Percentiles rank a stretch among this genome's conserved stretches.
Conservation (phyloP, 2,888 invertebrate species). For the Allygus modestus region DNA sequence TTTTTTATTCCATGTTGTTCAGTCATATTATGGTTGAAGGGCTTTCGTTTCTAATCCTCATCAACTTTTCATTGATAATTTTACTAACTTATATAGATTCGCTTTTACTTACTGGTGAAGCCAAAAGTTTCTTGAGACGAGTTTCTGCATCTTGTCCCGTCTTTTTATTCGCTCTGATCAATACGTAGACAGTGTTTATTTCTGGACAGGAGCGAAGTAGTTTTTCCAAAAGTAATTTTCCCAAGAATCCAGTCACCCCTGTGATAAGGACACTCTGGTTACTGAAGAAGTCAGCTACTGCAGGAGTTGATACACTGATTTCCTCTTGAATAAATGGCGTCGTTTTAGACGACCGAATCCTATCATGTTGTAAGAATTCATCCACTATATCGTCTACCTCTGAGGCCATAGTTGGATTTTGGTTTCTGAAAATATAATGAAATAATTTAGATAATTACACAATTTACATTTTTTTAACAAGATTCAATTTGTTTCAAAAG, state of each 20-base stretch:
- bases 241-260: constrained; percentile 31
- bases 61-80: no score
- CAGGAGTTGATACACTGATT: neutral
- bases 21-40: no score
- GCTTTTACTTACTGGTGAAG: constrained; percentile 34
- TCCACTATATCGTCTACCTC: constrained; percentile 11
- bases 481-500: no score
- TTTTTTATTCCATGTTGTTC: no score
- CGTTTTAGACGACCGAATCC: neutral
- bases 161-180: constrained; percentile 40
- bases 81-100: no score
- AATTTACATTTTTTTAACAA: no score
- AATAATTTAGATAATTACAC: neutral
- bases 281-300: constrained; percentile 2
- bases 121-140: constrained; percentile 36
- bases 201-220: constrained; percentile 22
- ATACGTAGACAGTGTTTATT: constrained; percentile 17
- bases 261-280: constrained; percentile 40
- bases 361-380: constrained; percentile 37
- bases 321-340: constrained; percentile 25
- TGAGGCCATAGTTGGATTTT: neutral
- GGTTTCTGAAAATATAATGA: neutral
- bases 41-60: no score
- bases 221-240: constrained; percentile 31
- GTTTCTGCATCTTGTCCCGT: constrained; percentile 25